Base-by-base conservation (phyloP, 2,888 invertebrate species). In the Tinea pellionella region DNA sequence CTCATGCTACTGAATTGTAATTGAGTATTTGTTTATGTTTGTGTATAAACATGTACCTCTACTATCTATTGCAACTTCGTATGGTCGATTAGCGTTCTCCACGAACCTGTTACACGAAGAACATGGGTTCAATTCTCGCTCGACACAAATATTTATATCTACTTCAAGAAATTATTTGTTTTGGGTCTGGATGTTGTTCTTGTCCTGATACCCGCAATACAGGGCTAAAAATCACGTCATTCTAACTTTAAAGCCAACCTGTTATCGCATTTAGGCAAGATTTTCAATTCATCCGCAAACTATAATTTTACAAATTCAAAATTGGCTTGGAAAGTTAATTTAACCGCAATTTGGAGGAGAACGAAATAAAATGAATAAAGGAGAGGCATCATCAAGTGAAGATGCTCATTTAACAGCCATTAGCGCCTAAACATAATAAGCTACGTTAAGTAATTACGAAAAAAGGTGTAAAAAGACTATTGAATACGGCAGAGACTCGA, bases 341-440 rank as follows among this genome's bases (percentile, higher is more conserved):
- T 47, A 47, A 29, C 12, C 13, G 32, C 59, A 59, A 59, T 59
- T 59, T 59, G 18, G n/a, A 13, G 24, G 24, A 41, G n/a, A 43
- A 59, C 29, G 67, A 72, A 74, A 76, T 69, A 69, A 72, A 61
- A 63, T 62, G 68, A 65, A 66, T 64, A 65, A 69, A 68, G 68
- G 68, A 73, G 69, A 66, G 65, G 67, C 68, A 71, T 76, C 75
- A 75, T 79, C 78, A 76, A 73, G 68, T 56, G 63, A 75, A 74
- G 77, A 74, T 78, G 74, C 76, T 77, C 77, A 78, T 80, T 81
- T 80, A 78, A 76, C 73, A 73, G 72, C 71, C 80, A 80, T 80
- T 82, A 80, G 77, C 79, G 77, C 80, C 78, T 78, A 76, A 80
- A 76, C 74, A 78, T 79, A 79, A 83, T 79, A 79, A 74, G 77